These are phyloP conservation scores for Poecile montanus DNA, from an alignment of 2,797 vertebrate genomes.

Conservation along the genomic window DNA sequence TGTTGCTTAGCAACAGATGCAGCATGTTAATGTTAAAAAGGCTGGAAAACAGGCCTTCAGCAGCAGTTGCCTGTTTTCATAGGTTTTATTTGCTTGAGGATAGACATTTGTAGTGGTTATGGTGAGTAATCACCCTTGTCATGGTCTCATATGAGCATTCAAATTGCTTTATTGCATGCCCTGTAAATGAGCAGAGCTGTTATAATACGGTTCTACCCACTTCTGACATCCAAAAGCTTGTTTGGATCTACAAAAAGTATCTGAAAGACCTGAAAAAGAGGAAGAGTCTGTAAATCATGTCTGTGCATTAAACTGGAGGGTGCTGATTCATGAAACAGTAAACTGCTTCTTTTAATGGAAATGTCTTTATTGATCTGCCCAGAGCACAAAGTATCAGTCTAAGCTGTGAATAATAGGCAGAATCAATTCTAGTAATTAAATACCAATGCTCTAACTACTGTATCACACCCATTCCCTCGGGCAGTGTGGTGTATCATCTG, in stretches of 20 bases:
- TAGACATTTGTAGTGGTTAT: conserved; percentile 23
- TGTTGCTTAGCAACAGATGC: conserved; percentile 71
- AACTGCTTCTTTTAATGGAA: background rate
- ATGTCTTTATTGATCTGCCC: background rate
- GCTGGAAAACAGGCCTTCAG: conserved; percentile 28
- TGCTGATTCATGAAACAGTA: background rate
- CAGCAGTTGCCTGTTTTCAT: conserved; percentile 27
- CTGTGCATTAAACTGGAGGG: background rate
- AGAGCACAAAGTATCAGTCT: background rate
- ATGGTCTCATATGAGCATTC: conserved; percentile 5
- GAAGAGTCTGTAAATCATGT: background rate
- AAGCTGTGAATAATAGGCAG: background rate
- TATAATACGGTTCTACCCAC: background rate
- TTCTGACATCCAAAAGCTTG: background rate
- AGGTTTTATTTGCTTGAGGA: conserved; percentile 27
- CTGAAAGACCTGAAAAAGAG: background rate
- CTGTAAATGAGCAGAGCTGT: conserved; percentile 13
- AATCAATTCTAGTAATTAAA: conserved; percentile 24
- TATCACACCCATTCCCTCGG: background rate
- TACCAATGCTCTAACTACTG: background rate
- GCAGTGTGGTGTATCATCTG: background rate
- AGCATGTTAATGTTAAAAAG: conserved; percentile 41
- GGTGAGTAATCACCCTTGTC: conserved; percentile 37
- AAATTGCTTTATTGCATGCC: conserved; percentile 1
- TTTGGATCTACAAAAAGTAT: background rate